Base-by-base conservation (phyloP, 2,888 invertebrate species). In the Pseudoips prasinana region DNA sequence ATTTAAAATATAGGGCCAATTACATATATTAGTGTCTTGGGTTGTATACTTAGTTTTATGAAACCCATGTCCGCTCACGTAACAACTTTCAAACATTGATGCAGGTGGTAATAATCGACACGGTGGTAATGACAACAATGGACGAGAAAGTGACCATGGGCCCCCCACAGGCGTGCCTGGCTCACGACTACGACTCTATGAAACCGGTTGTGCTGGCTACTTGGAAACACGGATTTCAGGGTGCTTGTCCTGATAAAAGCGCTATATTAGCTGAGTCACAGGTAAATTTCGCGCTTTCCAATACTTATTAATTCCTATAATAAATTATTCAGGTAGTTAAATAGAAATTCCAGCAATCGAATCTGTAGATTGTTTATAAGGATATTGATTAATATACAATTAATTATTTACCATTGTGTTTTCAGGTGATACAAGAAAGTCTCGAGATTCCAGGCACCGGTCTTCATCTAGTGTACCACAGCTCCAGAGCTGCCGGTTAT, bases 381-480 rank as follows among this genome's bases (percentile, higher is more conserved):
- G n/a, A n/a, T n/a, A n/a, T n/a, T n/a, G n/a, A n/a, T n/a, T n/a
- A n/a, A n/a, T n/a, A n/a, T n/a, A n/a, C n/a, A n/a, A n/a, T n/a
- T n/a, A n/a, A n/a, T 7, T 8, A 27, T 14, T 27, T 1, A 8
- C 8, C 10, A 17, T 9, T 24, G 24, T 5, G 6, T 30, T 18
- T 64, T 65, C 2, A 92, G 91, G 98, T 98, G 1, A 94, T 98
- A 5, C 98, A 98, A 87, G 98, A 98, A 81, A 97, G 96, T 55
- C 90, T 98, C 6, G 94, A 95, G 67, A 96, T 99, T 40, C 97
- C 98, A 0, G 98, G 97, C 11, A 98, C 98, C 0, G 96, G 96
- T 1, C 87, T 98, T n/a, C 96, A 98, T 78, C 90, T 99, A 22
- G 96, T 99, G 0, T 99, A 99, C 80, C 98, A 98, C 80, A 98